phyloP scores from a whole-genome alignment of 2,888 invertebrate species.

The Eupithecia dodoneata region DNA sequence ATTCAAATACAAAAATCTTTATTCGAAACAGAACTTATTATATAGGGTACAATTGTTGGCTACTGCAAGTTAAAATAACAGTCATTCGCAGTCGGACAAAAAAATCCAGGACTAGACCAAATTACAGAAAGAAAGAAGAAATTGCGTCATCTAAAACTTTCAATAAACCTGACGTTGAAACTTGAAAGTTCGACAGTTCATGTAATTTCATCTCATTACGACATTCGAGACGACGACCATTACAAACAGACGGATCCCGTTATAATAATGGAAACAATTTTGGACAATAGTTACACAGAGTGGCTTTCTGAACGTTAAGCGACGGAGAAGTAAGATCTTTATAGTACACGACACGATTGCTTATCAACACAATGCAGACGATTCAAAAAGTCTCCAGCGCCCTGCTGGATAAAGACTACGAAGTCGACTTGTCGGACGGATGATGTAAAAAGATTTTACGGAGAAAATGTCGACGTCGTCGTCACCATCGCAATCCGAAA shows the following conservation, averaged over 20 bases:
- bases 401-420: neutral
- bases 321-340: slow-evolving; percentile 14
- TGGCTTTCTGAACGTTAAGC: slow-evolving; percentile 20
- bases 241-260: slow-evolving; percentile 27
- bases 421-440: neutral
- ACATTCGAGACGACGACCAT: slow-evolving; percentile 18
- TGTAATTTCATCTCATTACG: slow-evolving; percentile 18
- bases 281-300: slow-evolving; percentile 23
- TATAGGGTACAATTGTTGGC: too few relatives aligned
- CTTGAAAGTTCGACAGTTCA: slow-evolving; percentile 19
- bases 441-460: neutral
- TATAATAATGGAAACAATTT: slow-evolving; percentile 35
- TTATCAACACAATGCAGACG: neutral
- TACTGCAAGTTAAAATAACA: neutral
- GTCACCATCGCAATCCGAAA: slow-evolving; percentile 15
- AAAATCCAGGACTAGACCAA: neutral
- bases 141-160: slow-evolving; percentile 8
- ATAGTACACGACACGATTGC: neutral
- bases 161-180: neutral
- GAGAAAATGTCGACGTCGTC: slow-evolving; percentile 12
- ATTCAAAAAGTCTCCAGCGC: neutral
- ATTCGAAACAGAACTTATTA: too few relatives aligned
- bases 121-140: neutral
- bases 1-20: too few relatives aligned
- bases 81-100: neutral